Evolutionary conservation across 1,140 invertebrate species (phyloP).

Genomic region (Lepeophtheirus salmonis): DNA sequence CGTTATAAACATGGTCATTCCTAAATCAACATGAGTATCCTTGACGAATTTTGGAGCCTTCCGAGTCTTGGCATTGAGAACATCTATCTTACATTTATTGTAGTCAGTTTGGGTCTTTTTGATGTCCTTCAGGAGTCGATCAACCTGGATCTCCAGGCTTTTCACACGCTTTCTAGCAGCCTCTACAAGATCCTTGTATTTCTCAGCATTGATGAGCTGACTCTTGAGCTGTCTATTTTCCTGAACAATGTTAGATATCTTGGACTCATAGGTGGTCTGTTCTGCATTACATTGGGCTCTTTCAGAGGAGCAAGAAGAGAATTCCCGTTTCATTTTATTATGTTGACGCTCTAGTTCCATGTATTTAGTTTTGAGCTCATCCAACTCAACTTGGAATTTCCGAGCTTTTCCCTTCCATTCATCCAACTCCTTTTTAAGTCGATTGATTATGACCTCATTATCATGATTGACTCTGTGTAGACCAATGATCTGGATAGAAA

Average conservation of each 20-base stretch:
- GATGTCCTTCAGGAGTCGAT: neutral
- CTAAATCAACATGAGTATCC: slow-evolving; percentile 1
- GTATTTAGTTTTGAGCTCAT: neutral
- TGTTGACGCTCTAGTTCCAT: neutral
- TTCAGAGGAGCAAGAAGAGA: neutral
- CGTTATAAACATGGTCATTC: neutral
- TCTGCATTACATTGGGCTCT: neutral
- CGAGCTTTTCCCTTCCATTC: slow-evolving; percentile 4
- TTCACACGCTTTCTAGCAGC: neutral
- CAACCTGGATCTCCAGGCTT: neutral
- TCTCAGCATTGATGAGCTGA: neutral
- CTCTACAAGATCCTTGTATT: slow-evolving; percentile 3
- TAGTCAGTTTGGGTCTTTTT: neutral
- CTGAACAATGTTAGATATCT: neutral
- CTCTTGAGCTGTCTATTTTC: neutral
- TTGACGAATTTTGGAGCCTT: neutral
- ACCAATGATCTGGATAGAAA: neutral
- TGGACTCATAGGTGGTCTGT: neutral
- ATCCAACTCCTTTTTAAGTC: slow-evolving; percentile 4
- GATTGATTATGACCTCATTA: neutral
- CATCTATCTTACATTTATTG: neutral
- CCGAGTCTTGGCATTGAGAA: neutral
- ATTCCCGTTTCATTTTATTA: slow-evolving; percentile 1
- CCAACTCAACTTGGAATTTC: neutral
- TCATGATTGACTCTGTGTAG: neutral